Evolutionary conservation across 1,140 invertebrate species (phyloP).

Genomic region (Sycobia sp.): DNA sequence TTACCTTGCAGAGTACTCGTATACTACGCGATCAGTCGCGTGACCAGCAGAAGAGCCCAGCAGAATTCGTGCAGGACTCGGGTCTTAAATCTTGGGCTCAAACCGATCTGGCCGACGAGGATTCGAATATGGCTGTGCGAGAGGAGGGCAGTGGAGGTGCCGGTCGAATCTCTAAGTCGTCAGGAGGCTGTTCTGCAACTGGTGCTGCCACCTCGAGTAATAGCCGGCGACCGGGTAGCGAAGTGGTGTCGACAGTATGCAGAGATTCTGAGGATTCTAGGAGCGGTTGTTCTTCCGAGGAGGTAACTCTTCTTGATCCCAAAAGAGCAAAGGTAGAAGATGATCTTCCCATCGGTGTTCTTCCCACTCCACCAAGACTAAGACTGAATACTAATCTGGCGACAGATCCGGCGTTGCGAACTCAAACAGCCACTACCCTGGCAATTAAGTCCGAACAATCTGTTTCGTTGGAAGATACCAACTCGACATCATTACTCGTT

Average conservation of each 20-base stretch:
- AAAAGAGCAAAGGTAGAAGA: slow-evolving; percentile 40
- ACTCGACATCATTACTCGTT: slow-evolving; percentile 47
- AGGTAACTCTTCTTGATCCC: slow-evolving; percentile 30
- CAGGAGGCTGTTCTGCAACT: neutral
- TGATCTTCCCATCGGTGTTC: slow-evolving; percentile 35
- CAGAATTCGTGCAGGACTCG: slow-evolving; percentile 44
- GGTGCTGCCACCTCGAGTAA: slow-evolving; percentile 13
- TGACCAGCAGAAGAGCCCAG: slow-evolving; percentile 4
- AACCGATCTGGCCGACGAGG: slow-evolving; percentile 2
- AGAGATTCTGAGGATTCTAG: slow-evolving; percentile 50
- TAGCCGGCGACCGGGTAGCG: no score
- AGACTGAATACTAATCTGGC: slow-evolving; percentile 78
- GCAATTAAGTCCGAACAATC: slow-evolving; percentile 55
- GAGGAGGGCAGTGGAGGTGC: slow-evolving; percentile 42
- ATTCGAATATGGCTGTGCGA: slow-evolving; percentile 39
- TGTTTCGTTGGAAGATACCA: slow-evolving; percentile 50
- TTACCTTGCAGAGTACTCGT: slow-evolving; percentile 45
- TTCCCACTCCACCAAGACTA: no score
- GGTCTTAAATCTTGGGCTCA: slow-evolving; percentile 45
- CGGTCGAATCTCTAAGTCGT: slow-evolving; percentile 37
- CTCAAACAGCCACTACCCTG: slow-evolving; percentile 58
- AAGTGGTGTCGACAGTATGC: neutral
- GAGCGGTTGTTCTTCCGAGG: slow-evolving; percentile 32
- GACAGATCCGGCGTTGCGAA: slow-evolving; percentile 78
- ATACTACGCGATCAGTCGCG: slow-evolving; percentile 37